A percentile compares a stretch with the other conserved stretches of the same genome.
phyloP scores from a whole-genome alignment of 2,113 vertebrate species.

The Syngnathus typhle region DNA sequence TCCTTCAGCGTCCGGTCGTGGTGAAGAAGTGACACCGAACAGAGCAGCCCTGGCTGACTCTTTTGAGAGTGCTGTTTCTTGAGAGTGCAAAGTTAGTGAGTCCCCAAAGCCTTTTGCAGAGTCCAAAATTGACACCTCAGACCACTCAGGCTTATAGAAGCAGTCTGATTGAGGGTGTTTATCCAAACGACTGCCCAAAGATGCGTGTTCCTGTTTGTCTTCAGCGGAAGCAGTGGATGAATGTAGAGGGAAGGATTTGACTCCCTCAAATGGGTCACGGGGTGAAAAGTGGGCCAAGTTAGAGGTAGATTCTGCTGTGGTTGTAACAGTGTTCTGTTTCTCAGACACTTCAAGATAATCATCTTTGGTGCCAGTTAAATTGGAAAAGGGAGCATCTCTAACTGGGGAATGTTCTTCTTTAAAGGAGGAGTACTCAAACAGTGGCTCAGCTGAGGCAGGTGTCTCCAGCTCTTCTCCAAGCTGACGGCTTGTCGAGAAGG shows the following conservation, averaged over 20 bases:
- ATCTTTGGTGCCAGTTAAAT: conserved; percentile 71
- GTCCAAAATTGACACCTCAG: conserved; percentile 48
- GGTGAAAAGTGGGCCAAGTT: conserved; percentile 71
- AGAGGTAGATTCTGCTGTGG: conserved; percentile 66
- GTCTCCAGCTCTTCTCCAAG: conserved; percentile 73
- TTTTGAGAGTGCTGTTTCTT: conserved; percentile 44
- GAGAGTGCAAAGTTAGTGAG: conserved; percentile 44
- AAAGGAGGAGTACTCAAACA: conserved; percentile 77
- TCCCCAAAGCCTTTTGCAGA: conserved; percentile 40
- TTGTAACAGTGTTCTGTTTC: conserved; percentile 62
- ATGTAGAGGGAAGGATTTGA: conserved; percentile 57
- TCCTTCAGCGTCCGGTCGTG: conserved; percentile 66
- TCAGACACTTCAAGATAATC: conserved; percentile 89
- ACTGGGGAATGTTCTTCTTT: conserved; percentile 72
- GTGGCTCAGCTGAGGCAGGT: conserved; percentile 58
- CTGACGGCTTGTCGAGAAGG: conserved; percentile 73
- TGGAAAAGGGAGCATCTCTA: conserved; percentile 61
- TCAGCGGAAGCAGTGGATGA: conserved; percentile 29
- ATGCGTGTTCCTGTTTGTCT: conserved; percentile 41
- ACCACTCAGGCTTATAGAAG: conserved; percentile 69
- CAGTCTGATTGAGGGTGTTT: conserved; percentile 68
- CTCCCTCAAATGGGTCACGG: conserved; percentile 72
- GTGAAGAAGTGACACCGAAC: conserved; percentile 74
- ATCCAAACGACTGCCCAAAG: conserved; percentile 55
- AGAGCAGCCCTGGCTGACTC: conserved; percentile 65